phyloP scores from a whole-genome alignment of 2,797 vertebrate genomes.

The Rhynchotus rufescens region DNA sequence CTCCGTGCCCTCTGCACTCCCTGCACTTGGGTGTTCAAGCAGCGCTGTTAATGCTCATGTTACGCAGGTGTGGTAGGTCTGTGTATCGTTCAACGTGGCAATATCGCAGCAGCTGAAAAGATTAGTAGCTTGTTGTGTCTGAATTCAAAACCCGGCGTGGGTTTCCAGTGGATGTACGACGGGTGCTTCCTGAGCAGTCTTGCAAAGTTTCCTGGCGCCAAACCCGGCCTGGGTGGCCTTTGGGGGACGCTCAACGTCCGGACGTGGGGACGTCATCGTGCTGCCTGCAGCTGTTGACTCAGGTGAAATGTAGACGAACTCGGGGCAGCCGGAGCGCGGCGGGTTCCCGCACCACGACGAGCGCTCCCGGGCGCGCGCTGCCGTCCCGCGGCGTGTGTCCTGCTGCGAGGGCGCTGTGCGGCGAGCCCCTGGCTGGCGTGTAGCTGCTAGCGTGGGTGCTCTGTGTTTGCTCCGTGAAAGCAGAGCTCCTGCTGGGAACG shows the following conservation, averaged over 20 bases:
- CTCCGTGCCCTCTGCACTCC: not conserved
- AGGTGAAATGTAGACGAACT: too few species aligned
- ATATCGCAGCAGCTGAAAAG: not conserved
- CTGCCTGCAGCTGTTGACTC: too few species aligned
- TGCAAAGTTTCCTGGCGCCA: too few species aligned
- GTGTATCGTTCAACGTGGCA: not conserved
- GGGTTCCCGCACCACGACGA: too few species aligned
- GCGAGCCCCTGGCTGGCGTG: not conserved
- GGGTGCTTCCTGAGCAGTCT: too few species aligned
- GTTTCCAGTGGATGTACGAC: too few species aligned
- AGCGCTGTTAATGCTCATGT: not conserved
- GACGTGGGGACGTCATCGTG: too few species aligned
- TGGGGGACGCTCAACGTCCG: too few species aligned
- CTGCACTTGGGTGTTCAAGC: not conserved
- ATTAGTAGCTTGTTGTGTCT: not conserved
- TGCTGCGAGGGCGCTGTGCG: too few species aligned
- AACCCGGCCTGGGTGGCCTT: too few species aligned
- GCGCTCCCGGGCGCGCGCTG: too few species aligned
- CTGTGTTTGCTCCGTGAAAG: not conserved
- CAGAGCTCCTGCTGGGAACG: accelerated
- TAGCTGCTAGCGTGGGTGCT: accelerated
- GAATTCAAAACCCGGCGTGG: accelerated
- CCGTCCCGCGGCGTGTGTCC: accelerated
- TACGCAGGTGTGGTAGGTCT: not conserved
- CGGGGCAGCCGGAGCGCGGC: too few species aligned